Base-by-base conservation (phyloP, 2,797 vertebrate genomes). In the Vultur gryphus region DNA sequence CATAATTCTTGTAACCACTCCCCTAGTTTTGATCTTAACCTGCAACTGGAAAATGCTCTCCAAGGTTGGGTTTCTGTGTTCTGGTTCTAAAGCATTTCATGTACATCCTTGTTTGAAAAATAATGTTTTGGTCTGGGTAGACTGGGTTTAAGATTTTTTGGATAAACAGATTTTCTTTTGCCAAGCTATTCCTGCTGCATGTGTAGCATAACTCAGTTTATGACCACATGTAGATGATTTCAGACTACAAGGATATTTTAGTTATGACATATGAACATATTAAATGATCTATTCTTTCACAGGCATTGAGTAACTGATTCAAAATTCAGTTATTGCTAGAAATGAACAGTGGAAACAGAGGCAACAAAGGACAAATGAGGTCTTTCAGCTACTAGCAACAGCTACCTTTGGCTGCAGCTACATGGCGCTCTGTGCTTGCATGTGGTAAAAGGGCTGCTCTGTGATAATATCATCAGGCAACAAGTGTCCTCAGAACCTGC, bases 1-100 rank as follows among this genome's bases (percentile, higher is more conserved):
- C 0, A 2, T 35, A 46, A 62, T 39, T 54, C 29, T 77, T 2
- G 0, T 8, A 83, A 31, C 24, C 1, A 6, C 2, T 58, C 12
- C 13, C 9, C 19, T 35, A 28, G 17, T 66, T 88, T n/a, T 52
- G 28, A n/a, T 37, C 20, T 59, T 73, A 75, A 21, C 11, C 15
- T 28, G 21, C 33, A 80, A 35, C 21, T 4, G 6, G 41, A 87
- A 88, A 66, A 73, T 11, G 3, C 28, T 78, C 5, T 67, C 6
- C 16, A 52, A 67, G 17, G 6, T 7, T 84, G 17, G 9, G 5
- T 11, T 83, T 85, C 75, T 88, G 19, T 70, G 5, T 48, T 71
- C 20, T 67, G 2, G 9, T 57, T 76, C 41, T 84, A 61, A 69
- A 61, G 1, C 2, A 57, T 8, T 46, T 69, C 3, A 26, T 49